phyloP scores from a whole-genome alignment of 2,113 vertebrate genomes.

The Cyphomyrus plagiostoma region DNA sequence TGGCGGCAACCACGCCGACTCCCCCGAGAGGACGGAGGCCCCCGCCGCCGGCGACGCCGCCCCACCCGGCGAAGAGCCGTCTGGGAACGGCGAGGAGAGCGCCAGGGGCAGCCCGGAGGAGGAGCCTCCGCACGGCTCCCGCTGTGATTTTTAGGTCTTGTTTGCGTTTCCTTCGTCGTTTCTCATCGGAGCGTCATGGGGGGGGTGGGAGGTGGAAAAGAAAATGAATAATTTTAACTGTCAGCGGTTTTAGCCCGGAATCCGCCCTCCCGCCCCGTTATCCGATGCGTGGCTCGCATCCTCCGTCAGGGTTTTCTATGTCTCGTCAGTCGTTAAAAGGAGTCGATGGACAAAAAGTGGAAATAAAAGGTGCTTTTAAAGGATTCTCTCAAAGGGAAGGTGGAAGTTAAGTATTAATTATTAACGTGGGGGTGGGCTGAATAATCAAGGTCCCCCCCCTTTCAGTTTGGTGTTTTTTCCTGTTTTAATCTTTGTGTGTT shows the following conservation, averaged over 20 bases:
- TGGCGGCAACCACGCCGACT: slow-evolving; percentile 71
- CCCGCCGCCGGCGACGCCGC: slow-evolving; percentile 68
- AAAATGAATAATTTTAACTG: slow-evolving; percentile 4
- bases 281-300: slow-evolving; percentile 36
- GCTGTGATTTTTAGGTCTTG: slow-evolving; percentile 58
- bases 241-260: neutral
- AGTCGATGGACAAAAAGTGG: slow-evolving; percentile 31
- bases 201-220: neutral
- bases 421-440: slow-evolving; percentile 51
- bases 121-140: slow-evolving; percentile 52
- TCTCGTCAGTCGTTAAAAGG: slow-evolving; percentile 50
- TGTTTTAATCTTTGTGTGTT: slow-evolving; percentile 65
- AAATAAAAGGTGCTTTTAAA: slow-evolving; percentile 54
- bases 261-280: neutral
- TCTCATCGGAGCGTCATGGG: slow-evolving; percentile 16
- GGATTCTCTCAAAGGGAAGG: slow-evolving; percentile 59
- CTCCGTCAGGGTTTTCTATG: slow-evolving; percentile 51
- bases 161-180: slow-evolving; percentile 22
- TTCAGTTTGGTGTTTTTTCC: slow-evolving; percentile 46
- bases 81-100: slow-evolving; percentile 47
- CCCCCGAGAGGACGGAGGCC: slow-evolving; percentile 77
- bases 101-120: slow-evolving; percentile 61
- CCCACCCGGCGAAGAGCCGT: slow-evolving; percentile 57
- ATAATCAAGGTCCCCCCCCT: slow-evolving; percentile 59
- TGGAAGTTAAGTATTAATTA: slow-evolving; percentile 53